Percentiles rank a stretch among this genome's conserved stretches.
Evolutionary conservation across 2,113 vertebrate genomes (phyloP).

Genomic region (Zosterops hypoxanthus): DNA sequence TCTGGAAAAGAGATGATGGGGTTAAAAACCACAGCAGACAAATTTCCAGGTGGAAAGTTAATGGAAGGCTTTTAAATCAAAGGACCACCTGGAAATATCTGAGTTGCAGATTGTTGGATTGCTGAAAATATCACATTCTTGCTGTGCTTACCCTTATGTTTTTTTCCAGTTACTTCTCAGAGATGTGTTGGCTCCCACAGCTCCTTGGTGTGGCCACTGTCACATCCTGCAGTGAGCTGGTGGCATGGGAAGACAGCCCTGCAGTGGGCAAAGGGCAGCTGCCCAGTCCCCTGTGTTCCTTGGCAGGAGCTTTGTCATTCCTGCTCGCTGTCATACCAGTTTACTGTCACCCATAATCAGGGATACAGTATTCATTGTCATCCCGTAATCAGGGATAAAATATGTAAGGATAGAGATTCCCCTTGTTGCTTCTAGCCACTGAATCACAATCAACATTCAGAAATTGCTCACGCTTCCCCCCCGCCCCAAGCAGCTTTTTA

Average conservation of each 20-base stretch:
- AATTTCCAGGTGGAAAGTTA: background rate
- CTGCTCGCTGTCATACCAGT: background rate
- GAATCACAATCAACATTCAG: background rate
- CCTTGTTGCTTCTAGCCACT: background rate
- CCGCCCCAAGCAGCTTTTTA: background rate
- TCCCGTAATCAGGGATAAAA: background rate
- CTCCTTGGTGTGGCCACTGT: background rate
- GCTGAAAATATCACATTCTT: background rate
- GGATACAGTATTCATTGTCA: background rate
- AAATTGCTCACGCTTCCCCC: background rate
- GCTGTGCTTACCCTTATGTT: background rate
- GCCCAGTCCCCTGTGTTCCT: background rate
- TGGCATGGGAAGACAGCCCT: background rate
- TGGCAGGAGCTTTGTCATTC: background rate
- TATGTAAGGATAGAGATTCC: background rate
- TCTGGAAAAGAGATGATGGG: background rate
- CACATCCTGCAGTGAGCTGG: background rate
- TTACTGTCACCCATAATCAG: background rate
- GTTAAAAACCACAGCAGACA: background rate
- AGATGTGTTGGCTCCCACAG: background rate
- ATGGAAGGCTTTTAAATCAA: background rate
- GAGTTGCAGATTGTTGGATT: background rate
- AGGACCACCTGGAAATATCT: background rate
- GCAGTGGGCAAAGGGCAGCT: background rate
- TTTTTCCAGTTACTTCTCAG: background rate